Conservation (phyloP, 23 tunicate species). For the Diplosoma virens region DNA sequence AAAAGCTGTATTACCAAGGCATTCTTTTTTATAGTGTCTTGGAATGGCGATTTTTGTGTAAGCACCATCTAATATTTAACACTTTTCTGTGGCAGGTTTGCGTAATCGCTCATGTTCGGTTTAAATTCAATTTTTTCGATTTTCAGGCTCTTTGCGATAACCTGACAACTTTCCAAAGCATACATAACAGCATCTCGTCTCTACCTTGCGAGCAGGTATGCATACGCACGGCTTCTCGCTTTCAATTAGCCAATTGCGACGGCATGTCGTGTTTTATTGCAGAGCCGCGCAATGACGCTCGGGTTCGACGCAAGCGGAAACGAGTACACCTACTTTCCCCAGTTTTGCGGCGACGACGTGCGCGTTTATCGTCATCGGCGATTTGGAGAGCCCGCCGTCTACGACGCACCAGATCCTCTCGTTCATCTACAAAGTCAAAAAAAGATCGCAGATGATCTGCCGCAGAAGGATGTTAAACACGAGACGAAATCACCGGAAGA, state of each 20-base stretch:
- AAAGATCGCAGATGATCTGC: no score
- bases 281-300: constrained; percentile 56
- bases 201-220: constrained; percentile 46
- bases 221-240: no score
- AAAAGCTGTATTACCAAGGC: no score
- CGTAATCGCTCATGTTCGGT: no score
- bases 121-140: not conserved
- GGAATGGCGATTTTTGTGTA: no score
- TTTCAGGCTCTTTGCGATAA: constrained; percentile 63
- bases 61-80: no score
- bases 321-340: constrained; percentile 75
- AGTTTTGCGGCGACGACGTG: constrained; percentile 78
- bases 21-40: not conserved
- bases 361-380: constrained; percentile 60
- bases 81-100: no score
- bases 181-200: constrained; percentile 56
- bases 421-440: not conserved
- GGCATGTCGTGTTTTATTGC: not conserved
- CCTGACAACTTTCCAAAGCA: constrained; percentile 54
- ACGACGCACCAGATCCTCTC: constrained; percentile 11
- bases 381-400: constrained; percentile 5
- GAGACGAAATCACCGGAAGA: no score
- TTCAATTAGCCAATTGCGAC: no score
- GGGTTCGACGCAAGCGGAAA: constrained; percentile 63
- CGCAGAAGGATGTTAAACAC: no score